Evolutionary conservation across 2,888 invertebrate genomes (phyloP), one percentile per base, ranked within the genome.

Genomic region (Tetranychus truncatus): DNA sequence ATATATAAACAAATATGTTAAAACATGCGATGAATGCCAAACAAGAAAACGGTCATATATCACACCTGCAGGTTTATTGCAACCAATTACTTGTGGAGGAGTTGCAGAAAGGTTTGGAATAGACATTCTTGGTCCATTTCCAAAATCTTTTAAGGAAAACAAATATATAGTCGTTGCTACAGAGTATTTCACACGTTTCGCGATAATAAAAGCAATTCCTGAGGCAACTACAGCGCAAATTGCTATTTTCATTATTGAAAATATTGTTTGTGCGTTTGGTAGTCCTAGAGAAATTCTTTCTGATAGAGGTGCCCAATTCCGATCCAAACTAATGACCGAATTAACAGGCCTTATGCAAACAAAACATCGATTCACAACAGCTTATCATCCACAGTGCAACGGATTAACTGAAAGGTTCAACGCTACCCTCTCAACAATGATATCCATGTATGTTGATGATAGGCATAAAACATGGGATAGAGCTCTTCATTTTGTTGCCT

Each of bases 391-490:
- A 0, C 65, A 77, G n/a, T 45, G 45, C 0, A 79, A 80, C 67
- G 80, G 80, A 0, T 46, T 79, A 4, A 76, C 76, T 1, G 75
- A 75, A 9, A 73, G 71, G 8, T 74, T 74, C 11, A 75, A 79
- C 45, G 66, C 72, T 11, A 79, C 78, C 1, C 15, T 80, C 15
- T 76, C 76, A 1, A 69, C 55, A 3, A 78, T 79, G 78, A 55
- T 80, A 1, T 71, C 76, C 0, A 71, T 71, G 24, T 79, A 77
- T 24, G 75, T 79, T n/a, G 72, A 75, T n/a, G 34, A 71, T 11
- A n/a, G 18, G 6, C 78, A 78, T 11, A 67, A 18, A 2, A 74
- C 78, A 9, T 80, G 80, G 80, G 79, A 79, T 46, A 24, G 67
- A 11, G 71, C 73, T 11, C n/a, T 80, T 0, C 75, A 75, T 1